These are phyloP conservation scores for Eristalinus sepulchralis DNA, from an alignment of 2,888 invertebrate genomes.

Conservation along the genomic window DNA sequence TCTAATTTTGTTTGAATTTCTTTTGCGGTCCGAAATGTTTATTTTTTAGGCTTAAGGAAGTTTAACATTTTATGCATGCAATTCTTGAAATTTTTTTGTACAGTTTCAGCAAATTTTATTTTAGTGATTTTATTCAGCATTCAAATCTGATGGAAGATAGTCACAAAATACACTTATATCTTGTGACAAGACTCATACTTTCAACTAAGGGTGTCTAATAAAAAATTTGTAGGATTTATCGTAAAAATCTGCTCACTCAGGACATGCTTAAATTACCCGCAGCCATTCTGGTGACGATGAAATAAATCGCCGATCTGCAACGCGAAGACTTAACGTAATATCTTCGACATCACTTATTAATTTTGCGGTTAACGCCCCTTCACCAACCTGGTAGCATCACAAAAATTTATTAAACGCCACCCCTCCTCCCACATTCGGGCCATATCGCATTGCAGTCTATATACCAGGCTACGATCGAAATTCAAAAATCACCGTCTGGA, in stretches of 20 bases:
- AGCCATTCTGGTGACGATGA: too few species aligned
- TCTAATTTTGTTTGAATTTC: background rate
- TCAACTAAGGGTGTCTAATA: too few species aligned
- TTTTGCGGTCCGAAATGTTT: conserved; percentile 12
- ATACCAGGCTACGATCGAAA: background rate
- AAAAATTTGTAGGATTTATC: background rate
- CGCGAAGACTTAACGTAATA: background rate
- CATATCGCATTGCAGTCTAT: background rate
- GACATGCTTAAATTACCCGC: background rate
- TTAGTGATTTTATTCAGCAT: conserved; percentile 33
- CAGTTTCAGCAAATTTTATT: conserved; percentile 43
- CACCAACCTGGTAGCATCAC: background rate
- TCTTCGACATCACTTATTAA: background rate
- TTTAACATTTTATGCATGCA: conserved; percentile 45
- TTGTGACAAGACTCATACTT: too few species aligned
- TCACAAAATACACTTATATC: too few species aligned
- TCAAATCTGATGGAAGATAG: conserved; percentile 58
- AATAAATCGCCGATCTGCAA: background rate
- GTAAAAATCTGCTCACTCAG: background rate
- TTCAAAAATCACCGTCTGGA: background rate
- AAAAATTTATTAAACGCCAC: background rate
- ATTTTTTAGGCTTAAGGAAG: conserved; percentile 40
- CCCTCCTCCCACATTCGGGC: background rate
- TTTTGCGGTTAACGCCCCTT: background rate
- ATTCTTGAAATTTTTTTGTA: conserved; percentile 38